These are phyloP conservation scores for Drosophila testacea DNA, from an alignment of 2,888 invertebrate genomes.

Conservation along the genomic window DNA sequence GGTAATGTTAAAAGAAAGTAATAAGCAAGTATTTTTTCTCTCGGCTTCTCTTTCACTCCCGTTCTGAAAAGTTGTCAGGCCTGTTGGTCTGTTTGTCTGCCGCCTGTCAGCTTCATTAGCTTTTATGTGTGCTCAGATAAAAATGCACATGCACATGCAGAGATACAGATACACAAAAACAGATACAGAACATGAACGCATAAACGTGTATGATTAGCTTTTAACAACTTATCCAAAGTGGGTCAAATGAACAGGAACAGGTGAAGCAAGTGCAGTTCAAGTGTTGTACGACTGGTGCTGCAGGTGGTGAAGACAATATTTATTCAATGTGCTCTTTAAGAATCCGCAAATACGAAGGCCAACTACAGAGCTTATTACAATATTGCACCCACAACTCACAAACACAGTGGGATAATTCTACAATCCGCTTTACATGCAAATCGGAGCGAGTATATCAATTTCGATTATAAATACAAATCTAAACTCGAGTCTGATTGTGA, in stretches of 20 bases:
- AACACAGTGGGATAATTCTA: conserved; percentile 40
- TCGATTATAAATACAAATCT: conserved; percentile 56
- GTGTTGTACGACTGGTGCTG: background rate
- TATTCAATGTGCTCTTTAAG: conserved; percentile 19
- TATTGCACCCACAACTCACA: conserved; percentile 71
- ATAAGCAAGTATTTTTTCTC: conserved; percentile 48
- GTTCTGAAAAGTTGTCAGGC: conserved; percentile 66
- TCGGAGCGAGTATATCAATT: conserved; percentile 80
- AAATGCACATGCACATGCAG: conserved; percentile 15
- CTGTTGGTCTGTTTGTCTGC: conserved; percentile 55
- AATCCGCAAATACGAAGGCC: conserved; percentile 71
- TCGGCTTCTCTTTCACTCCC: conserved; percentile 1
- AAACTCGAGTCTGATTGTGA: conserved; percentile 32
- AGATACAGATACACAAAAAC: conserved; percentile 10
- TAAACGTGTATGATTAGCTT: conserved; percentile 63
- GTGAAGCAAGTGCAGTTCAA: conserved; percentile 28
- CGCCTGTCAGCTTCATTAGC: conserved; percentile 68
- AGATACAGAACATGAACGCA: conserved; percentile 19
- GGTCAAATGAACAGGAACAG: conserved; percentile 78
- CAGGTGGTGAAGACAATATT: conserved; percentile 15
- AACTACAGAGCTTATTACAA: conserved; percentile 53
- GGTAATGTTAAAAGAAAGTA: conserved; percentile 71
- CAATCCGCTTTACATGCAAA: conserved; percentile 73
- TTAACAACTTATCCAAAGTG: conserved; percentile 59
- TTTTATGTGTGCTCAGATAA: conserved; percentile 47